Evolutionary conservation across 2,888 invertebrate species (phyloP), one percentile per base, ranked within the genome.

Genomic region (Ecdyonurus torrentis): DNA sequence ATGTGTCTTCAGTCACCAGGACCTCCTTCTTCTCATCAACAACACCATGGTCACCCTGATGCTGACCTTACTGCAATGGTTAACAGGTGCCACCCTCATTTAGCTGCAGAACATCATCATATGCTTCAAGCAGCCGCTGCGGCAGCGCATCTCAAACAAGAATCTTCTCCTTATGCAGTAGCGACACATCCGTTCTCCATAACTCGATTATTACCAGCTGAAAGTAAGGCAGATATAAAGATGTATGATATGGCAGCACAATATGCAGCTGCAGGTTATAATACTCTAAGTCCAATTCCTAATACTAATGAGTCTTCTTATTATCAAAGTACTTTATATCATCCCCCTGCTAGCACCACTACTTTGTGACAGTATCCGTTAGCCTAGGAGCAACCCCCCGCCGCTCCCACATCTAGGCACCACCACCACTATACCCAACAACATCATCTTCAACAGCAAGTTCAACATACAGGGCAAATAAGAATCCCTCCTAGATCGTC

Each of bases 181-280:
- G 85, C 89, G 68, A 89, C 83, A 74, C 94, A 93, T 74, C 95
- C 95, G 23, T 96, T 96, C 79, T 92, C 92, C 74, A 96, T 96
- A 76, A 93, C 90, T 71, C 86, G 93, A 75, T 81, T 96, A 73
- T 82, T 96, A 72, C 93, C 94, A 63, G 83, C 86, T 62, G 91
- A 91, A 74, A 86, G 88, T 68, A 91, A 92, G 76, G 81, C 91
- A 68, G 93, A 93, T 76, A 84, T 91, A 70, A 93, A 92, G 77
- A 91, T 93, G 89, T 93, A 93, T 78, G 91, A 89, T 64, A 70
- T 72, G 69, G 77, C 82, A 83, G 66, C 81, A 81, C 67, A 72
- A 71, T 68, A 74, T 73, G 25, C 64, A 81, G 2, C 77, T 82
- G 68, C 83, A 81, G 71, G 81, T 82, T 65, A 67, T 67, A 65